A percentile compares a stretch with the other conserved stretches of the same genome.
These are phyloP conservation scores for Lepeophtheirus salmonis DNA, from an alignment of 1,140 invertebrate species.

Conservation along the genomic window DNA sequence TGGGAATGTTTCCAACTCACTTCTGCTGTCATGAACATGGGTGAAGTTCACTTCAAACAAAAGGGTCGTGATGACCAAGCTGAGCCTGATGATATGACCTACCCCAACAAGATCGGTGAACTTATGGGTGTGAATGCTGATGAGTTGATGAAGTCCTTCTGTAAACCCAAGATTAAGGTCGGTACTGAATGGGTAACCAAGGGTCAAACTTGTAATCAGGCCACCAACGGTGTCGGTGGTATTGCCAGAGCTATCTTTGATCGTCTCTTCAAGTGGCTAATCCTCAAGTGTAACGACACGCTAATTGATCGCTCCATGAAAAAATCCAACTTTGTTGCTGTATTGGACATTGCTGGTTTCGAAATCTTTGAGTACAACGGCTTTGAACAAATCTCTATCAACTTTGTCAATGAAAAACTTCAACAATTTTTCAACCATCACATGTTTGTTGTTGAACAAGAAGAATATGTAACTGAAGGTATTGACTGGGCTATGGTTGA, in stretches of 20 bases:
- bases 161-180: conserved; percentile 96
- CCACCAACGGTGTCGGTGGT: conserved; percentile 51
- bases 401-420: conserved; percentile 93
- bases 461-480: conserved; percentile 40
- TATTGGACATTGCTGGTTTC: conserved; percentile 99
- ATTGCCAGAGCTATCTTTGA: conserved; percentile 94
- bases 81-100: conserved; percentile 47
- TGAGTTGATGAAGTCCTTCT: conserved; percentile 85
- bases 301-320: conserved; percentile 88
- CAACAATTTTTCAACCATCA: conserved; percentile 97
- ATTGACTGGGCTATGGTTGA: conserved; percentile 90
- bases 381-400: conserved; percentile 96
- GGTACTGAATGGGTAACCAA: conserved; percentile 42
- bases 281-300: conserved; percentile 95
- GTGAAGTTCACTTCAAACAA: conserved; percentile 99
- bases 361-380: conserved; percentile 99
- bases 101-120: conserved; percentile 57
- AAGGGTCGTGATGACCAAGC: conserved; percentile 98
- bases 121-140: conserved; percentile 68
- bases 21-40: conserved; percentile 91
- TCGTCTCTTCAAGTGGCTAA: conserved; percentile 89
- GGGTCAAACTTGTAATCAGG: conserved; percentile 31
- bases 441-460: conserved; percentile 83
- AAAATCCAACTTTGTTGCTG: conserved; percentile 95
- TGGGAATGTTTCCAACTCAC: conserved; percentile 90